A percentile compares a stretch with the other conserved stretches of the same genome.
These are phyloP conservation scores for Panagrolaimus sp. DNA, from an alignment of 1,140 invertebrate species.

Conservation along the genomic window DNA sequence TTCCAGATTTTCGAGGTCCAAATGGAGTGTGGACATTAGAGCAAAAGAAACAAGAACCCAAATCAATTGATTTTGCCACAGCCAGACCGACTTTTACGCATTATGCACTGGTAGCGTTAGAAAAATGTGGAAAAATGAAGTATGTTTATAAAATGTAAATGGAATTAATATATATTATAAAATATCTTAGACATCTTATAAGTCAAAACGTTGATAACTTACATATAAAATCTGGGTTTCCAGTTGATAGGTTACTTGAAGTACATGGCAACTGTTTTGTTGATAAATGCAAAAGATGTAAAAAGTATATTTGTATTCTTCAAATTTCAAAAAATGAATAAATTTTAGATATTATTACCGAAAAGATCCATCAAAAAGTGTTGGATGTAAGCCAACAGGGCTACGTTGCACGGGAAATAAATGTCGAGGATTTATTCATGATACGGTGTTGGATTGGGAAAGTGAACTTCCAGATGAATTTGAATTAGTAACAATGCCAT, in stretches of 20 bases:
- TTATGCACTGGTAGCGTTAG: not conserved
- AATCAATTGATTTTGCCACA: not conserved
- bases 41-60: not conserved
- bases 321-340: not conserved
- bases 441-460: not conserved
- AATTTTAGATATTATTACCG: not conserved
- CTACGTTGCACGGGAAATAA: not conserved
- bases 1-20: not conserved
- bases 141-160: not conserved
- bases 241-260: not conserved
- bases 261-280: not conserved
- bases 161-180: too few species aligned
- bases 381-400: not conserved
- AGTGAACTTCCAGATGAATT: not conserved
- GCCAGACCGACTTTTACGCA: not conserved
- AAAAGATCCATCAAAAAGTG: not conserved
- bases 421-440: not conserved
- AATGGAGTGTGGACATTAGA: not conserved
- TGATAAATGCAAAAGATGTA: not conserved
- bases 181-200: not conserved
- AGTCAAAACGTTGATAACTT: conserved; percentile 6
- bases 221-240: not conserved
- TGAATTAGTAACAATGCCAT: not conserved
- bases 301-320: not conserved
- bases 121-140: not conserved